Conservation (phyloP, 2,888 invertebrate species). For the Cephus rjabovi region DNA sequence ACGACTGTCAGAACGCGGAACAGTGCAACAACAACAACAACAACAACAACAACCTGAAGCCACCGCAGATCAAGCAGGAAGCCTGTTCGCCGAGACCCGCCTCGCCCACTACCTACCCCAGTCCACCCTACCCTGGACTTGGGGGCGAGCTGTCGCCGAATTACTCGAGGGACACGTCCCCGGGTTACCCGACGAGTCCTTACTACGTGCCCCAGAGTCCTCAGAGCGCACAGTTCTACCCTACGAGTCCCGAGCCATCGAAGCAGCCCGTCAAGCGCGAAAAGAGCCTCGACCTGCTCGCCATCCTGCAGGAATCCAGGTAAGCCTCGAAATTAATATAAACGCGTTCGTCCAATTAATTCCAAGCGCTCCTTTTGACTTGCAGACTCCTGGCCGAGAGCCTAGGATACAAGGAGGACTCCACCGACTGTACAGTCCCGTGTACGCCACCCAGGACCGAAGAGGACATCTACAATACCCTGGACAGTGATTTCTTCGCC, state of each 20-base stretch:
- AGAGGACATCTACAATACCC: constrained; percentile 63
- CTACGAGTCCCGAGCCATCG: constrained; percentile 57
- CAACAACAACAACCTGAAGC: constrained; percentile 61
- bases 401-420: constrained; percentile 62
- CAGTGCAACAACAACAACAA: neutral
- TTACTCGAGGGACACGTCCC: constrained; percentile 61
- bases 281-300: constrained; percentile 60
- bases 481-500: constrained; percentile 61
- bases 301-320: constrained; percentile 64
- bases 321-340: constrained; percentile 29
- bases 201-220: constrained; percentile 64
- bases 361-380: neutral
- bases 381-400: constrained; percentile 61
- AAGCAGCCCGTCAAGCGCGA: constrained; percentile 61
- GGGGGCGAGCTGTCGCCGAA: constrained; percentile 56
- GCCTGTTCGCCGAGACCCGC: constrained; percentile 62
- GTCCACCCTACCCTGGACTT: constrained; percentile 54
- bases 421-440: constrained; percentile 63
- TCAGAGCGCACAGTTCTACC: constrained; percentile 62
- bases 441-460: constrained; percentile 63
- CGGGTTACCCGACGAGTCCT: constrained; percentile 62
- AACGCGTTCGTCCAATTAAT: neutral
- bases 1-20: constrained; percentile 46
- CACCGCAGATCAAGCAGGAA: constrained; percentile 70
- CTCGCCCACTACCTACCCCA: constrained; percentile 57